Evolutionary conservation across 2,888 invertebrate genomes (phyloP), one percentile per base, ranked within the genome.

Genomic region (Bellardia bayeri): DNA sequence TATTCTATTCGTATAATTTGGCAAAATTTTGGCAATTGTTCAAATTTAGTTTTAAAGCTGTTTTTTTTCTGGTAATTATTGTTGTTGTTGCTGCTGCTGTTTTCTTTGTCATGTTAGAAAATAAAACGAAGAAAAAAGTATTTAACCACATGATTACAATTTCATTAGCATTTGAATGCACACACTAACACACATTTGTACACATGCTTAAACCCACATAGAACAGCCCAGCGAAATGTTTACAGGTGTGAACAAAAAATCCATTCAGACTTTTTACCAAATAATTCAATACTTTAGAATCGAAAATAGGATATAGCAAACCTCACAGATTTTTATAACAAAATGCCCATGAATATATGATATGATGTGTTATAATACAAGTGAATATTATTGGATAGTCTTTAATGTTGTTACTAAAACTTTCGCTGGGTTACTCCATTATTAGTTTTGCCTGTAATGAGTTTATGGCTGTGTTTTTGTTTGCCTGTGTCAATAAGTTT

Each of bases 81-180:
- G 23, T 23, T 23, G 13, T 30, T 33, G 2, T 68, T 71, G 37
- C 23, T 78, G 42, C 56, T 74, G 5, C 49, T 37, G 5, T 7
- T 64, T 54, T 45, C 11, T 45, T 45, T 45, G 45, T 72, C 23
- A 71, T 14, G 58, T 69, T 72, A 66, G 54, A 23, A 58, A 80
- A 83, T 85, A 80, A 88, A 85, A 88, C 82, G 64, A 87, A 87
- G 9, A 89, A 88, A 88, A 37, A 5, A 33, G 37, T 85, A 76
- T 78, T 86, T 78, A 85, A 79, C 88, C 88, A 89, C 89, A 88
- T 90, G 90, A 85, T 85, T 89, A 85, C 81, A 74, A 74, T 82
- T 88, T 85, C 85, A 78, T 86, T 84, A 81, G 64, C 56, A 51
- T 71, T 64, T 63, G 63, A 69, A 71, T 71, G 69, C 54, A 72